Evolutionary conservation across 2,888 invertebrate genomes (phyloP).

Genomic region (Rhagophthalmus giganteus): DNA sequence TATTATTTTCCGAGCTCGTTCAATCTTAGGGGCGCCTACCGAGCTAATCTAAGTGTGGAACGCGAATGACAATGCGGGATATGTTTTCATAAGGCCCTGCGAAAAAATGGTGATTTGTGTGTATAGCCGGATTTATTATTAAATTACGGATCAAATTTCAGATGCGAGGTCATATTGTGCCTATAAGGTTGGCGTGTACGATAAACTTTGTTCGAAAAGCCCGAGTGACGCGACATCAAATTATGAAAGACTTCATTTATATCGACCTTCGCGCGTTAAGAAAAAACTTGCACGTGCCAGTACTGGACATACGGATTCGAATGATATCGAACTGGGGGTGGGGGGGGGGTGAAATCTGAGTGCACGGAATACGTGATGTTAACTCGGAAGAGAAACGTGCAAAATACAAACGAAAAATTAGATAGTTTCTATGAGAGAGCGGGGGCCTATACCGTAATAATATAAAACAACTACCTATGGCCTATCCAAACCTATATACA

Average conservation of each 20-base stretch:
- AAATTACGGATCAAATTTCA: slow-evolving; percentile 24
- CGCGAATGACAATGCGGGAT: slow-evolving; percentile 40
- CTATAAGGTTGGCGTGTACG: slow-evolving; percentile 12
- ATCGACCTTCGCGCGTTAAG: neutral
- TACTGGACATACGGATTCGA: slow-evolving; percentile 12
- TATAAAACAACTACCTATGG: too few species aligned
- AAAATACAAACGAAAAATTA: too few species aligned
- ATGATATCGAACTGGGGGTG: slow-evolving; percentile 21
- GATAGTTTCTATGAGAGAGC: too few species aligned
- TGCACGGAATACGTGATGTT: slow-evolving; percentile 21
- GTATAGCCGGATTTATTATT: slow-evolving; percentile 29
- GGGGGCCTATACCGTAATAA: too few species aligned
- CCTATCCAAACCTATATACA: too few species aligned
- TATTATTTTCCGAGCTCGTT: slow-evolving; percentile 43
- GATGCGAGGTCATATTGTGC: slow-evolving; percentile 7
- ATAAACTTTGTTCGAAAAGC: slow-evolving; percentile 6
- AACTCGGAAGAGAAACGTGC: slow-evolving; percentile 9
- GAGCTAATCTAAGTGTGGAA: slow-evolving; percentile 40
- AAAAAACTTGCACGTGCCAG: slow-evolving; percentile 16
- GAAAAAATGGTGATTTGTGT: slow-evolving; percentile 32
- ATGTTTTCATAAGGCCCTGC: slow-evolving; percentile 37
- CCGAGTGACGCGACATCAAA: neutral
- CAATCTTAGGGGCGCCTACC: slow-evolving; percentile 41
- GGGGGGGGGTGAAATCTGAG: slow-evolving; percentile 22
- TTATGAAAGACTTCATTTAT: slow-evolving; percentile 7